Evolutionary conservation across 2,113 vertebrate genomes (phyloP), one percentile per base, ranked within the genome.

Genomic region (Lasiurus borealis): DNA sequence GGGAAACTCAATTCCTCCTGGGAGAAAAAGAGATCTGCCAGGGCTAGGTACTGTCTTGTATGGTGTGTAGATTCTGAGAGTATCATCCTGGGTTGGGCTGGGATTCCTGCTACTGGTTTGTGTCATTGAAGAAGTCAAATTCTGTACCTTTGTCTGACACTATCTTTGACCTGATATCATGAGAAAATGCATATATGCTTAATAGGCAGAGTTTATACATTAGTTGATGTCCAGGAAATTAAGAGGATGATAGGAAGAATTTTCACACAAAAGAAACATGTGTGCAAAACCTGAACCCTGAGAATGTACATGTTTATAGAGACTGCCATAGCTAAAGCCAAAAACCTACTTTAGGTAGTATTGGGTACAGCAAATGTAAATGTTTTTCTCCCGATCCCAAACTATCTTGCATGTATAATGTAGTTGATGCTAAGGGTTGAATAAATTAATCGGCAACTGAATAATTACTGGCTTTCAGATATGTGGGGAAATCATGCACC

Each of bases 211-310:
- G 9, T 66, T 44, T 85, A 29, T 10, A 1, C 12, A 23, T 69
- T 54, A 77, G 12, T 25, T 21, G 18, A 40, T 76, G 13, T n/a
- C 90, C 54, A 85, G 48, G 19, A 93, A 87, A 78, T 84, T 59
- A 27, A 94, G n/a, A 88, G 68, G 72, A 73, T 8, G 34, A 71
- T 31, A 71, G 16, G 82, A 87, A 90, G 25, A 68, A 14, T 19
- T 64, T 95, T 89, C 46, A 93, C 50, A 81, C 18, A 64, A n/a
- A 87, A 66, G 57, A 62, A 91, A 85, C 76, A 46, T 7, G 25
- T 31, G 21, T 10, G 3, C 13, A 88, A 73, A 90, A 52, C 1
- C 19, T 76, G 31, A 46, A 69, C 21, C 10, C 19, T 90, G 54
- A 75, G 13, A 87, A 44, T 68, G 68, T 57, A 8, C 14, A 0